Evolutionary conservation across 2,888 invertebrate genomes (phyloP).

Genomic region (Acleris cristana): DNA sequence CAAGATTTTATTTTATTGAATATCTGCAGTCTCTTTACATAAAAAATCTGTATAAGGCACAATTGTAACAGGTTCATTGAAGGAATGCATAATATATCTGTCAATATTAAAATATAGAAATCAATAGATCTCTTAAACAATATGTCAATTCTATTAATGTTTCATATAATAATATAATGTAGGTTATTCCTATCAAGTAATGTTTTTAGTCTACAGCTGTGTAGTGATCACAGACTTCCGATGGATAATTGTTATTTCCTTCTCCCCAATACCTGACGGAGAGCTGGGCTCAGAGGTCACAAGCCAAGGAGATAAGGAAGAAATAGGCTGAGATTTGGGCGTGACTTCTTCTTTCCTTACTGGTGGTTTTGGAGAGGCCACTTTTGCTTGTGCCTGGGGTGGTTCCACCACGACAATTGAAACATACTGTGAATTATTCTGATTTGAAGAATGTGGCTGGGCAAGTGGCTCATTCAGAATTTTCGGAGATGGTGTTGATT

Average conservation of each 20-base stretch:
- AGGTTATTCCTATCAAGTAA: neutral
- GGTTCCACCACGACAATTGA: slow-evolving; percentile 80
- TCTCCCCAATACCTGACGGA: slow-evolving; percentile 85
- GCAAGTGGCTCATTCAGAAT: slow-evolving; percentile 75
- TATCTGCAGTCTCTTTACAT: too few species aligned
- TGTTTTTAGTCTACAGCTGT: slow-evolving; percentile 80
- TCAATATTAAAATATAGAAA: slow-evolving; percentile 26
- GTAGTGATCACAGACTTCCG: slow-evolving; percentile 95
- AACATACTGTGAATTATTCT: slow-evolving; percentile 76
- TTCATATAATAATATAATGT: neutral
- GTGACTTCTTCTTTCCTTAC: slow-evolving; percentile 79
- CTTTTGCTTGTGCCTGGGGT: slow-evolving; percentile 65
- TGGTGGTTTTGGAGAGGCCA: slow-evolving; percentile 74
- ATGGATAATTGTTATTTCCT: slow-evolving; percentile 88
- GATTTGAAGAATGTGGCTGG: slow-evolving; percentile 61
- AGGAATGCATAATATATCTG: slow-evolving; percentile 10
- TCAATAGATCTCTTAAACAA: slow-evolving; percentile 20
- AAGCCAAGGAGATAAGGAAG: slow-evolving; percentile 92
- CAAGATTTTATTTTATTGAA: too few species aligned
- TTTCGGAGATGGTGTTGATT: slow-evolving; percentile 78
- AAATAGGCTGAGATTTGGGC: slow-evolving; percentile 84
- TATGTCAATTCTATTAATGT: neutral
- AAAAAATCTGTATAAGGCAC: slow-evolving; percentile 19
- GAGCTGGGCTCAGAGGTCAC: slow-evolving; percentile 90
- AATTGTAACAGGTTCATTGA: slow-evolving; percentile 25